Evolutionary conservation across 2,113 vertebrate genomes (phyloP), one percentile per base, ranked within the genome.

Genomic region (Oncorhynchus mykiss): DNA sequence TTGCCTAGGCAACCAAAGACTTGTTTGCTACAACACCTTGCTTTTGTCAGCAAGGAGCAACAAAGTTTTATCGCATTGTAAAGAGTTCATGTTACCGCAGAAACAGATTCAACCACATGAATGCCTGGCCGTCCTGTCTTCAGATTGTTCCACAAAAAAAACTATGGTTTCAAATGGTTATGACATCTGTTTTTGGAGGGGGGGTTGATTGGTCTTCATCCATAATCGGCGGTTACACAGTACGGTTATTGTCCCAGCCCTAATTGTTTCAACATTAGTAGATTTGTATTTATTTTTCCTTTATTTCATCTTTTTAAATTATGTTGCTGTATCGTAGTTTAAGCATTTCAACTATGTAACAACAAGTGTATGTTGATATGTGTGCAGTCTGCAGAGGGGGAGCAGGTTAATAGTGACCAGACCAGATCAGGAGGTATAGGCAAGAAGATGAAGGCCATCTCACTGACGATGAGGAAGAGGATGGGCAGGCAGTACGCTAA

Each of bases 391-490:
- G 1, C 65, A 74, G 91, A 94, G 31, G 78, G 75, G 34, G 88
- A 93, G 74, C 74, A 77, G 5, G 88, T 82, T 78, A 93, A 92
- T 82, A 82, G 24, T 77, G 92, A 94, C 5, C 75, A 80, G 24
- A 80, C 78, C 49, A 93, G 91, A 84, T 22, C 74, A 39, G 86
- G 90, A 71, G 78, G 91, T 74, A 60, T 94, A 75, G 88, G 92
- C 25, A 95, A 92, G 89, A 95, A 95, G 85, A 94, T 93, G 91
- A 93, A 94, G 83, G 91, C 89, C 76, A 95, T 93, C 84, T 94
- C 95, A 4, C 89, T 94, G 81, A 94, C 95, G 70, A 93, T 93
- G 95, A 93, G 90, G 90, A 96, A 93, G 79, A 95, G 92, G 90
- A 94, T 93, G 90, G 93, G 92, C 12, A 93, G 88, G 86, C 95